Evolutionary conservation across 2,113 vertebrate species (phyloP).

Genomic region (Tonatia bakeri): DNA sequence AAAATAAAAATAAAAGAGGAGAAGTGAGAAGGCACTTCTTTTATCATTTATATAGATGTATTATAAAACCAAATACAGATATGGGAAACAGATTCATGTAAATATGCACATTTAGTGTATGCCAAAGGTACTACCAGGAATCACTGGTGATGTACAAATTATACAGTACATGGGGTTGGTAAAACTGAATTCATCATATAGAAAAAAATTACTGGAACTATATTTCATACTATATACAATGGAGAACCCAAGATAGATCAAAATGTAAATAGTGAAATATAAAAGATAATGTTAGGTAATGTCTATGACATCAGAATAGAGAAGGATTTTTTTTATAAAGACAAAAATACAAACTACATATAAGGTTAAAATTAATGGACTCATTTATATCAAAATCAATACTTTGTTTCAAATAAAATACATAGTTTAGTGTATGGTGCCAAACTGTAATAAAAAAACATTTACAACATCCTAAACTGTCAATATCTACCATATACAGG

Average conservation of each 20-base stretch:
- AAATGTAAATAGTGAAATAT: background rate
- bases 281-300: background rate
- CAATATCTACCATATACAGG: background rate
- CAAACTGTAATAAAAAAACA: background rate
- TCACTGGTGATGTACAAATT: background rate
- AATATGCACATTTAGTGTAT: background rate
- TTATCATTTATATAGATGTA: background rate
- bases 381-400: background rate
- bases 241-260: background rate
- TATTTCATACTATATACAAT: background rate
- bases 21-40: background rate
- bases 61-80: background rate
- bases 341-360: background rate
- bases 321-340: background rate
- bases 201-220: background rate
- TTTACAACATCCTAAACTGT: background rate
- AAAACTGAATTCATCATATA: constrained; percentile 3
- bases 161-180: background rate
- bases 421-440: background rate
- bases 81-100: background rate
- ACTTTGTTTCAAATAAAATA: background rate
- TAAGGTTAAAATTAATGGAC: background rate
- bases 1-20: too few species aligned
- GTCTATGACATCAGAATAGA: background rate
- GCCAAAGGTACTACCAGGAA: background rate